Conservation (phyloP, 2,113 vertebrate genomes). For the Ammodytes dubius region DNA sequence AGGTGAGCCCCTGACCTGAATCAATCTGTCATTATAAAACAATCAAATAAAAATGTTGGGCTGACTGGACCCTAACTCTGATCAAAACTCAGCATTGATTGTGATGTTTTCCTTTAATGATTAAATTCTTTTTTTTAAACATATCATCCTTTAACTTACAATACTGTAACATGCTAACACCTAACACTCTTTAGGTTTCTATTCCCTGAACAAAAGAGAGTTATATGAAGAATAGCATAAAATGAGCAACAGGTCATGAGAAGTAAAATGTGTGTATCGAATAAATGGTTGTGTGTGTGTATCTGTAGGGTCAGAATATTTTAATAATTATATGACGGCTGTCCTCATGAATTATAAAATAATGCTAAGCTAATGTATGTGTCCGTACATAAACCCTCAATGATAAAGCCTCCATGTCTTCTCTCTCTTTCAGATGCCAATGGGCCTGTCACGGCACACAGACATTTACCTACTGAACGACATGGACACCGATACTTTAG, state of each 20-base stretch:
- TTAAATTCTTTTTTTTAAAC: background rate
- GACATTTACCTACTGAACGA: constrained; percentile 89
- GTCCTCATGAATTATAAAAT: background rate
- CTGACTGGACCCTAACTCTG: background rate
- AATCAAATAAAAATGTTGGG: constrained; percentile 4
- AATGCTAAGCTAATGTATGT: background rate
- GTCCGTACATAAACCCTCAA: background rate
- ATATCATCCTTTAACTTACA: background rate
- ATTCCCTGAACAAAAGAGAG: background rate
- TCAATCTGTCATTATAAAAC: constrained; percentile 22
- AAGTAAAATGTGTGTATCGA: background rate
- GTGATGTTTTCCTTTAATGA: background rate
- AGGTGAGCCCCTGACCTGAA: constrained; percentile 65
- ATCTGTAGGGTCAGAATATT: background rate
- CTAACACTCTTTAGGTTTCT: background rate
- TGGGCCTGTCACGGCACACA: constrained; percentile 83
- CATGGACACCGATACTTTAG: constrained; percentile 77
- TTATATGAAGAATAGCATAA: background rate
- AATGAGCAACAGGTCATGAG: background rate
- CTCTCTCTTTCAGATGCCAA: constrained; percentile 74
- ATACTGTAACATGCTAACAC: background rate
- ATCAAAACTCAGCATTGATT: constrained; percentile 28
- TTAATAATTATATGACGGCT: background rate
- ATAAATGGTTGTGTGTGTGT: background rate
- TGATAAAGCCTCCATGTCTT: constrained; percentile 4